A percentile compares a stretch with the other conserved stretches of the same genome.
phyloP scores from a whole-genome alignment of 2,797 vertebrate species.

The Myripristis jacobus region DNA sequence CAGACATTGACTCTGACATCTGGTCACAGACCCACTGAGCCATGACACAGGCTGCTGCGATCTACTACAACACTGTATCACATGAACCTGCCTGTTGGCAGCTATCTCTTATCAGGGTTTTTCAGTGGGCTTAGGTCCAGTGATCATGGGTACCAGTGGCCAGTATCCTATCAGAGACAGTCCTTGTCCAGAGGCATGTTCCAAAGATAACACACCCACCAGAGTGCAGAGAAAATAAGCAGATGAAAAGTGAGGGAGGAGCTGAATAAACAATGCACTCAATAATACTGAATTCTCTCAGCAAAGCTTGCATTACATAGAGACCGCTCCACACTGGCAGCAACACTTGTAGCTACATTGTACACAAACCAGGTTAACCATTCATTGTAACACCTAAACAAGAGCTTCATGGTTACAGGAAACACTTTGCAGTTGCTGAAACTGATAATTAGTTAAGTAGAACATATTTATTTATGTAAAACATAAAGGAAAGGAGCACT shows the following conservation, averaged over 20 bases:
- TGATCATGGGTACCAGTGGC: constrained; percentile 43
- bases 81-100: background rate
- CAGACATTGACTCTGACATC: too few species aligned
- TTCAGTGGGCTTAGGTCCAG: too few species aligned
- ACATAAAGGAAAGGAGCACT: too few species aligned
- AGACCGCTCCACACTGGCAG: background rate
- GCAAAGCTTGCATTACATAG: constrained; percentile 35
- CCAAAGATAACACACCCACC: constrained; percentile 66
- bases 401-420: background rate
- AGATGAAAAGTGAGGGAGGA: constrained; percentile 58
- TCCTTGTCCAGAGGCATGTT: constrained; percentile 58
- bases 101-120: too few species aligned
- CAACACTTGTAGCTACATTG: constrained; percentile 1
- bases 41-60: too few species aligned
- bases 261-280: constrained; percentile 54
- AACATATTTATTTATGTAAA: too few species aligned
- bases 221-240: constrained; percentile 49
- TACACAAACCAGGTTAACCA: constrained; percentile 19
- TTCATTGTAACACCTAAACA: background rate
- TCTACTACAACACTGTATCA: background rate
- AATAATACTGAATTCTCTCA: constrained; percentile 55
- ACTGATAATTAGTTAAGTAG: too few species aligned
- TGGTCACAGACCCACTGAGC: too few species aligned
- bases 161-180: constrained; percentile 60
- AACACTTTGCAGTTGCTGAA: too few species aligned